A percentile compares a stretch with the other conserved stretches of the same genome.
phyloP scores from a whole-genome alignment of 2,797 vertebrate genomes.

The Megaceryle alcyon region DNA sequence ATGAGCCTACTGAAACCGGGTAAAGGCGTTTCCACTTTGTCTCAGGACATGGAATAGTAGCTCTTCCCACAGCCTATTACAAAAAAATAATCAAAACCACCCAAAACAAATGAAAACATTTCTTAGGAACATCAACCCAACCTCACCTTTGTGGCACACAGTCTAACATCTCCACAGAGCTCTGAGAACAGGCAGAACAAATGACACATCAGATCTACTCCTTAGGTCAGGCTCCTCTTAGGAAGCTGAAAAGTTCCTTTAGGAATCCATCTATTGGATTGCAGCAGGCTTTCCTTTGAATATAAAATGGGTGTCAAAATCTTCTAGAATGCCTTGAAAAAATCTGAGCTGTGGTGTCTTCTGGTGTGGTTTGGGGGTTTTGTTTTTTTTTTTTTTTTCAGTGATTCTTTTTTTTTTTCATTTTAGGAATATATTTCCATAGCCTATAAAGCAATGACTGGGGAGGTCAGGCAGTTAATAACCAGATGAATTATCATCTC shows the following conservation, averaged over 20 bases:
- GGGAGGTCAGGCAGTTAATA: background rate
- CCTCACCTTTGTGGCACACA: background rate
- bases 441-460: background rate
- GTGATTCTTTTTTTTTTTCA: no score
- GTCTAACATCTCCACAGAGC: background rate
- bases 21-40: background rate
- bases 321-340: background rate
- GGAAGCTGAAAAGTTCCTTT: no score
- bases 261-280: background rate
- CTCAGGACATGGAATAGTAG: background rate
- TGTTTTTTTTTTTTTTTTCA: no score
- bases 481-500: background rate
- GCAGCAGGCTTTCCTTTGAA: background rate
- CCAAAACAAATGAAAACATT: fast-evolving
- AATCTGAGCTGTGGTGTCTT: background rate
- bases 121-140: background rate
- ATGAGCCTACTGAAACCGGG: background rate
- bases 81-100: background rate
- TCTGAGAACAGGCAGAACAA: constrained; percentile 65
- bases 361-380: no score
- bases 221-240: constrained; percentile 64
- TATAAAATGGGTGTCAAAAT: background rate
- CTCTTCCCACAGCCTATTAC: background rate
- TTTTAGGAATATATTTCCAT: background rate
- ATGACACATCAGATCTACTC: constrained; percentile 82